Conservation (phyloP, 2,113 vertebrate genomes). For the Carassius gibelio region DNA sequence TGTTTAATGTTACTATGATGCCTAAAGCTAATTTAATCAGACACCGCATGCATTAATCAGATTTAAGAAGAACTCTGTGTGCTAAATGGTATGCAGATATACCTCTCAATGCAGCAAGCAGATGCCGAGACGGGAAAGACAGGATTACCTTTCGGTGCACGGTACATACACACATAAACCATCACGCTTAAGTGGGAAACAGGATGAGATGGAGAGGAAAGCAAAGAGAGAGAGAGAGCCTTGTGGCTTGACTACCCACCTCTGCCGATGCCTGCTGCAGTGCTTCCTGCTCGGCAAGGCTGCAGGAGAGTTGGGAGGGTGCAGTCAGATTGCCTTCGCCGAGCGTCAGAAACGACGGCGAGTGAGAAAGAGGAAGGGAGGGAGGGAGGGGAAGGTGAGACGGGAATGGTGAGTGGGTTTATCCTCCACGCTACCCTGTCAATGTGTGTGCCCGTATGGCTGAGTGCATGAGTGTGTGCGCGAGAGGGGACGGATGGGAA, state of each 20-base stretch:
- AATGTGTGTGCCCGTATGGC: constrained; percentile 53
- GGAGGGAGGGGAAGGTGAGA: constrained; percentile 52
- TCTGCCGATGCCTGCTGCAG: constrained; percentile 71
- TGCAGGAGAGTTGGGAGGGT: constrained; percentile 61
- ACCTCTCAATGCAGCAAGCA: constrained; percentile 63
- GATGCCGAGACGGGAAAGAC: constrained; percentile 12
- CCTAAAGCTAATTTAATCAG: constrained; percentile 48
- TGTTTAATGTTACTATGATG: constrained; percentile 19
- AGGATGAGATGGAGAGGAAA: constrained; percentile 33
- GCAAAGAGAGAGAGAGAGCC: constrained; percentile 52
- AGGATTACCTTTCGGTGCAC: constrained; percentile 17
- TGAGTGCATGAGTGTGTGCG: constrained; percentile 58
- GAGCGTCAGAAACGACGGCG: constrained; percentile 47
- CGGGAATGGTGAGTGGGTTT: constrained; percentile 56
- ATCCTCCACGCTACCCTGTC: constrained; percentile 55
- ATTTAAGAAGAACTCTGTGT: constrained; percentile 55
- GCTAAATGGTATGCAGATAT: constrained; percentile 69
- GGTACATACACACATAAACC: constrained; percentile 9
- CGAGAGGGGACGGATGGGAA: constrained; percentile 36
- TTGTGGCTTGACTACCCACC: constrained; percentile 73
- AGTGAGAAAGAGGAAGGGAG: constrained; percentile 30
- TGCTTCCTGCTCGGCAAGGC: constrained; percentile 62
- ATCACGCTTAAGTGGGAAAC: constrained; percentile 19
- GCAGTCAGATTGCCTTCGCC: constrained; percentile 63
- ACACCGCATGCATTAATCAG: constrained; percentile 65